These are phyloP conservation scores for Sylvietta virens DNA, from an alignment of 2,113 vertebrate genomes.

Conservation along the genomic window DNA sequence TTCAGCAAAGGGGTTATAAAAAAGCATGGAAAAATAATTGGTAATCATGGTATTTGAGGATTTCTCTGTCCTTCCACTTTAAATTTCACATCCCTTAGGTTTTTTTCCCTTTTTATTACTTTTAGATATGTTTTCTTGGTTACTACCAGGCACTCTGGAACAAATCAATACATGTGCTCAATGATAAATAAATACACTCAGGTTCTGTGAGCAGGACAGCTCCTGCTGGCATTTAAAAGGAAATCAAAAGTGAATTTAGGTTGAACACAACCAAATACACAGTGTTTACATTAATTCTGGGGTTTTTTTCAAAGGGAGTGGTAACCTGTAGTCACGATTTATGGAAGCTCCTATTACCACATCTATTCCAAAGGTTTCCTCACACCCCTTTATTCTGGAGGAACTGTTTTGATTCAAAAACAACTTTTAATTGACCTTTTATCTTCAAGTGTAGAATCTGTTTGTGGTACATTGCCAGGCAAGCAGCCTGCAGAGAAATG, in stretches of 20 bases:
- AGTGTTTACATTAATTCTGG: neutral
- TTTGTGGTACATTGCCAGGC: neutral
- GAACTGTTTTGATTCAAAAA: neutral
- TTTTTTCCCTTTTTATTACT: neutral
- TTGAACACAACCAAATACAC: neutral
- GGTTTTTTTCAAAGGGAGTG: neutral
- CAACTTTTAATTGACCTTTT: slow-evolving; percentile 1
- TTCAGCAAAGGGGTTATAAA: neutral
- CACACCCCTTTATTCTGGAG: slow-evolving; percentile 1
- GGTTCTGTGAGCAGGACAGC: neutral
- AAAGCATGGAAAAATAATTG: neutral
- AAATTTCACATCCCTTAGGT: neutral
- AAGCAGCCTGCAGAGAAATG: neutral
- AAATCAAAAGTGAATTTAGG: neutral
- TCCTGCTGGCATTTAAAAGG: neutral
- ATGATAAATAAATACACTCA: neutral
- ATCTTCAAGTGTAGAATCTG: neutral
- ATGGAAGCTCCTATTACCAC: neutral
- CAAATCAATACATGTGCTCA: neutral
- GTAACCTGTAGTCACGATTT: neutral
- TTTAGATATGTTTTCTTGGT: neutral
- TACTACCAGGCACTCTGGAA: neutral
- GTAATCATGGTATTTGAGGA: neutral
- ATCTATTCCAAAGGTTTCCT: slow-evolving; percentile 21
- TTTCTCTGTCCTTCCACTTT: neutral